Evolutionary conservation across 2,113 vertebrate species (phyloP), one percentile per base, ranked within the genome.

Genomic region (Chionodraco myersi): DNA sequence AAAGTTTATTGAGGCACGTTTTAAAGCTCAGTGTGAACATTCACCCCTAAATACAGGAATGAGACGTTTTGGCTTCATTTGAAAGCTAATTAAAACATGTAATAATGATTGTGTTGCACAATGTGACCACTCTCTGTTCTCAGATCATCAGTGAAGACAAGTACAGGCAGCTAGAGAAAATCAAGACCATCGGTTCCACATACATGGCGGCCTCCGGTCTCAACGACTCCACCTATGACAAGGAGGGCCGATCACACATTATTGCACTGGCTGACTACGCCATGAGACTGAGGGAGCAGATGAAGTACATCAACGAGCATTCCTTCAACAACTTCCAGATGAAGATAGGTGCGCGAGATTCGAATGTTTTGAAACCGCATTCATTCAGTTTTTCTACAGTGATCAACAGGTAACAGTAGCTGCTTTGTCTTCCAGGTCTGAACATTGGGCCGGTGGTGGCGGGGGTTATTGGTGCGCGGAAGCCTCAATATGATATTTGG

Each of bases 271-370:
- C 97, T 0, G 97, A 98, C 93, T 98, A 97, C 1, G 96, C 97
- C 90, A 98, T 97, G 96, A 92, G 96, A 58, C 96, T 98, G 70
- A 96, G 97, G 91, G 97, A 97, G 81, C 97, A 98, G 92, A 98
- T 98, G 97, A 97, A 96, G 77, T 96, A 98, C 89, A 98, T 97
- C 89, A 98, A 98, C 0, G 97, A 98, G 92, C 97, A 97, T 88
- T 98, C 97, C 88, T 98, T 97, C 95, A 97, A 98, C 93, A 97
- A 98, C 84, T 97, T 98, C 94, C 97, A 97, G 94, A 97, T 98
- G 97, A 97, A 98, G 92, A 98, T 98, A 12, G 97, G 97, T 57
- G 2, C 48, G 18, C 36, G 8, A 44, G n/a, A 26, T 45, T 66
- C 4, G n/a, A 14, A 49, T n/a, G 56, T 72, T 60, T 49, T 45